Evolutionary conservation across 2,797 vertebrate species (phyloP).

Genomic region (Gouania willdenowi): DNA sequence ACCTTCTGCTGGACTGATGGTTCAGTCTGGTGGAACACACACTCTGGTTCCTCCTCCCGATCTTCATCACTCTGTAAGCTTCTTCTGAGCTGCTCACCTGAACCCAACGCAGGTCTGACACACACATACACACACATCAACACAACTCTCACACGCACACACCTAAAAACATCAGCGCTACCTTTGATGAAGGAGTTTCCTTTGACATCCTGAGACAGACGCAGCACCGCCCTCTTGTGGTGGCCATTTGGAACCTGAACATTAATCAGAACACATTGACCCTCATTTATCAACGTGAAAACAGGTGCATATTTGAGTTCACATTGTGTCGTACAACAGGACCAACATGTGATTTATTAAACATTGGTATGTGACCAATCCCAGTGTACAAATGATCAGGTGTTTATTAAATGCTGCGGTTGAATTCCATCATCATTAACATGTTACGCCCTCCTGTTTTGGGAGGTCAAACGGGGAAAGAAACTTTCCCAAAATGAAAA

Average conservation of each 20-base stretch:
- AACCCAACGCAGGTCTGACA: constrained; percentile 87
- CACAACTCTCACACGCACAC: neutral
- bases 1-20: constrained; percentile 89
- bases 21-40: constrained; percentile 88
- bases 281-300: no score
- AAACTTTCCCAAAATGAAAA: no score
- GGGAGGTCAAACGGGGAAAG: no score
- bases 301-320: no score
- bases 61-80: constrained; percentile 85
- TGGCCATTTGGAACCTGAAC: constrained; percentile 68
- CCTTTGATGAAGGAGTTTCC: constrained; percentile 93
- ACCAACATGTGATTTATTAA: no score
- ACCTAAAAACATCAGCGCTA: constrained; percentile 33
- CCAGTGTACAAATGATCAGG: no score
- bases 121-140: neutral
- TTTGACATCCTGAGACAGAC: constrained; percentile 89
- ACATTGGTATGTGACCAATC: no score
- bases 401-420: no score
- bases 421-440: no score
- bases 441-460: no score
- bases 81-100: constrained; percentile 86
- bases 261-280: no score
- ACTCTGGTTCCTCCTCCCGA: constrained; percentile 87
- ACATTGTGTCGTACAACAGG: no score
- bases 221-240: constrained; percentile 77